Conservation (phyloP, 2,888 invertebrate genomes). For the Harpalus rubripes region DNA sequence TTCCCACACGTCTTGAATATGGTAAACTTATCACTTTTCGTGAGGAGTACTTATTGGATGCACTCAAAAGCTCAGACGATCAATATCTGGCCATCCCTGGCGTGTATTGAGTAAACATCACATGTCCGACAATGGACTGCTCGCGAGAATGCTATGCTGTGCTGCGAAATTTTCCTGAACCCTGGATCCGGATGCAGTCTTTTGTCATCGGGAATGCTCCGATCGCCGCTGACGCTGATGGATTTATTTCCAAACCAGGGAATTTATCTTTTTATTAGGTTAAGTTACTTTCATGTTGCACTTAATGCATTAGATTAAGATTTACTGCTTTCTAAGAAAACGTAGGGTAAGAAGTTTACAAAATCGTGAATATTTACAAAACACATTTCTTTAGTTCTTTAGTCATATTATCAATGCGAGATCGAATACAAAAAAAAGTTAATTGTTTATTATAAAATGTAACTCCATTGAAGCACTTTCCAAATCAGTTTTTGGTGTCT, state of each 20-base stretch:
- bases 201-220: constrained; percentile 25
- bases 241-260: constrained; percentile 6
- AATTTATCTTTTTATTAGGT: constrained; percentile 21
- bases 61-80: constrained; percentile 45
- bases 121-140: constrained; percentile 36
- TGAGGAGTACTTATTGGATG: constrained; percentile 30
- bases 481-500: no score
- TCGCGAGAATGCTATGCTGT: constrained; percentile 1
- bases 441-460: no score
- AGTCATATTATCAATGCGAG: no score
- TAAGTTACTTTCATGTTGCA: constrained; percentile 28
- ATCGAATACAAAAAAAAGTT: no score
- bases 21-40: constrained; percentile 22
- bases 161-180: constrained; percentile 11
- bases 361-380: background rate
- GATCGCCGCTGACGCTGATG: constrained; percentile 10
- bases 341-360: background rate
- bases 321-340: constrained; percentile 1
- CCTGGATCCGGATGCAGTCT: constrained; percentile 18
- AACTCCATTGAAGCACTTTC: no score
- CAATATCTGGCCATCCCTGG: constrained; percentile 40
- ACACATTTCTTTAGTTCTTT: background rate
- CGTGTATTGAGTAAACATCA: constrained; percentile 46
- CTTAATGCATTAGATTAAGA: constrained; percentile 14
- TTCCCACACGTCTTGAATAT: background rate